phyloP scores from a whole-genome alignment of 2,888 invertebrate genomes.

The Pachliopta kotzebuea region DNA sequence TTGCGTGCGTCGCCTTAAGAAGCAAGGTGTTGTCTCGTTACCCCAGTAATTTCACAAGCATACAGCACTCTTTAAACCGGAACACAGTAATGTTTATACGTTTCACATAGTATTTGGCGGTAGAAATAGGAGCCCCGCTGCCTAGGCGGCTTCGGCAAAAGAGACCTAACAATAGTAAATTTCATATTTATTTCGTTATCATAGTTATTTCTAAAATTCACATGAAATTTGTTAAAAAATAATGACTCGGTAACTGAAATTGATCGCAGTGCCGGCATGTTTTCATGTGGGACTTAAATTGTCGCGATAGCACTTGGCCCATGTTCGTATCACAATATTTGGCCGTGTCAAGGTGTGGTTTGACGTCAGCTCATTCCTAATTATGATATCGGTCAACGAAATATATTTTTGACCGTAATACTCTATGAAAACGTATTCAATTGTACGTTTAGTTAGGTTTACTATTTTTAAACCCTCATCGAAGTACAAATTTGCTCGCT shows the following conservation, averaged over 20 bases:
- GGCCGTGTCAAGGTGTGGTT: conserved; percentile 28
- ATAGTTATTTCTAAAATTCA: too few relatives aligned
- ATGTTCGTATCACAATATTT: conserved; percentile 27
- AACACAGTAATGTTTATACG: too few relatives aligned
- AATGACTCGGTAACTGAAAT: conserved; percentile 19
- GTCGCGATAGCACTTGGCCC: conserved; percentile 26
- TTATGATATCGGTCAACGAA: conserved; percentile 25
- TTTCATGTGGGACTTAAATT: conserved; percentile 27
- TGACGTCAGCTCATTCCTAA: conserved; percentile 26
- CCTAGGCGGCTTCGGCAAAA: too few relatives aligned
- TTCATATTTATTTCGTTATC: too few relatives aligned
- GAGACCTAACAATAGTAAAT: too few relatives aligned
- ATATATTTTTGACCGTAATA: conserved; percentile 13
- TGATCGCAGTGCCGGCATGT: conserved; percentile 13
- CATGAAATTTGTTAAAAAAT: conserved; percentile 19
- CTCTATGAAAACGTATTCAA: neutral
- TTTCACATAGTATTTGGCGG: too few relatives aligned
- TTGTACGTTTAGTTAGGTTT: neutral
- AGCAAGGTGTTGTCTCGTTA: too few relatives aligned
- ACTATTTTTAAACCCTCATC: neutral
- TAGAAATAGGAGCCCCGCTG: too few relatives aligned
- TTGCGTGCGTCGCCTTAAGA: too few relatives aligned
- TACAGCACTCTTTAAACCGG: too few relatives aligned
- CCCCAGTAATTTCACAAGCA: too few relatives aligned
- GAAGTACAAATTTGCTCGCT: neutral